phyloP scores from a whole-genome alignment of 2,888 invertebrate genomes.

The Ormyrus nitidulus region DNA sequence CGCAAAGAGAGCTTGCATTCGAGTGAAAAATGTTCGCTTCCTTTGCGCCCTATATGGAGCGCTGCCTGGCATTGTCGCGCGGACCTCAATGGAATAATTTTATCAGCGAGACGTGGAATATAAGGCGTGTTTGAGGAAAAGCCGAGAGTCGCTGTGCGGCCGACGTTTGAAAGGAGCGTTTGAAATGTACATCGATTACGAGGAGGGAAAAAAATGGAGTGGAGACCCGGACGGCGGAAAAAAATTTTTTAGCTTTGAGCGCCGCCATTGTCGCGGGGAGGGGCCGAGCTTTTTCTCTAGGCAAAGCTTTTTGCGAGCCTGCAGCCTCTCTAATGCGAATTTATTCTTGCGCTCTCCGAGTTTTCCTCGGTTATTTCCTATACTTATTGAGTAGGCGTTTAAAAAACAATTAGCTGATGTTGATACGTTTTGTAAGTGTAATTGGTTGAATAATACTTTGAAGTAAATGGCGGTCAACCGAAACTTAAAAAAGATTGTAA shows the following conservation, averaged over 20 bases:
- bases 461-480: no score
- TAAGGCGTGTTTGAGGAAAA: constrained; percentile 44
- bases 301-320: neutral
- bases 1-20: constrained; percentile 39
- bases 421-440: no score
- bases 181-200: constrained; percentile 50
- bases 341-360: neutral
- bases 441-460: no score
- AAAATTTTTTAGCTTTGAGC: constrained; percentile 8
- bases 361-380: no score
- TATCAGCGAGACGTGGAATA: constrained; percentile 50
- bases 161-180: constrained; percentile 33
- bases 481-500: no score
- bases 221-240: neutral
- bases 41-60: constrained; percentile 15
- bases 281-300: neutral
- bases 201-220: constrained; percentile 13
- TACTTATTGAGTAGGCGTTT: no score
- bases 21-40: constrained; percentile 52
- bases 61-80: constrained; percentile 38
- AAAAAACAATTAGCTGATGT: no score
- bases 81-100: constrained; percentile 54
- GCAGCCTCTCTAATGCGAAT: constrained; percentile 8
- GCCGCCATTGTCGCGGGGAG: neutral
- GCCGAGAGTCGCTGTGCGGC: constrained; percentile 13